Evolutionary conservation across 2,113 vertebrate species (phyloP), one percentile per base, ranked within the genome.

Genomic region (Montifringilla adamsi): DNA sequence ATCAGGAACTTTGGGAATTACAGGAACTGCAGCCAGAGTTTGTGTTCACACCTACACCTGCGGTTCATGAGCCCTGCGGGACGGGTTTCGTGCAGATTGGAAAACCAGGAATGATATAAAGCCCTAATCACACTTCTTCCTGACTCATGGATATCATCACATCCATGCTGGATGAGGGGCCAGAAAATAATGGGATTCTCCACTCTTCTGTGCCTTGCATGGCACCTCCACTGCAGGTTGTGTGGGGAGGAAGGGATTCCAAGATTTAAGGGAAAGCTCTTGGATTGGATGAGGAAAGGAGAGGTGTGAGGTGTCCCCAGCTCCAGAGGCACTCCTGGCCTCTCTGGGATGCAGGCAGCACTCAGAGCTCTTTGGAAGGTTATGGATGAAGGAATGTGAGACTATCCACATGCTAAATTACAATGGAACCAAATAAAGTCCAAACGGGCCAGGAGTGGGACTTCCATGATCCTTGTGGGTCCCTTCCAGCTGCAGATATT

Each of bases 351-450:
- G 18, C 55, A 69, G 35, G 30, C 27, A 80, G 31, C 21, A 33
- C 47, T 8, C n/a, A 26, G 22, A 60, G 28, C 5, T 41, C 3
- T 7, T 23, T 31, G 53, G 44, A 55, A 37, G 5, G 7, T 23
- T 11, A 11, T 5, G 18, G 62, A 30, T 24, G 56, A 70, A 63
- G 33, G 35, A 72, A 68, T 3, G 1, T 8, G 30, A 56, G 47
- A 46, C 3, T 6, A 79, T 17, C 26, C 17, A 1, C 1, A 11
- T 10, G 16, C 37, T 41, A 11, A 85, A 55, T 22, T 30, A 10
- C 11, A 47, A 0, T 4, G 33, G 5, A 16, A 18, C 2, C 53
- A 66, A 28, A 30, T 5, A 5, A 8, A 37, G 4, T 4, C 24
- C 37, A 52, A 14, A 78, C 0, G 3, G 27, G 22, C 6, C 9